phyloP scores from a whole-genome alignment of 2,113 vertebrate species.

The Malurus elegans region DNA sequence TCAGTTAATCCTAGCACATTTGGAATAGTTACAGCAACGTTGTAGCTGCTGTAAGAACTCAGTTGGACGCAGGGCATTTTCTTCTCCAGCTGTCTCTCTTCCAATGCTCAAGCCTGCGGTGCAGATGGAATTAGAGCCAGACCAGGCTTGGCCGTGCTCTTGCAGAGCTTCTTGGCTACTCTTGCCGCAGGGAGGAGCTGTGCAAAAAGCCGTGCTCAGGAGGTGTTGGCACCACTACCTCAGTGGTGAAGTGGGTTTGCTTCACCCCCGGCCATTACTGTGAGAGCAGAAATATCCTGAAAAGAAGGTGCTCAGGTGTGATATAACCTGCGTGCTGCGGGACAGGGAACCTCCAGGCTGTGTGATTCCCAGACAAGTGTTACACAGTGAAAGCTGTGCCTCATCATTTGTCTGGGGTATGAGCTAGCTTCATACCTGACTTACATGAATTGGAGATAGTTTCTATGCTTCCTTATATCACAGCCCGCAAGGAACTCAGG shows the following conservation, averaged over 20 bases:
- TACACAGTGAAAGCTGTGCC: not conserved
- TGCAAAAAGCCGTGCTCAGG: not conserved
- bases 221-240: not conserved
- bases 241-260: not conserved
- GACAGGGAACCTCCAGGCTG: not conserved
- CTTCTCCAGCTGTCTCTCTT: not conserved
- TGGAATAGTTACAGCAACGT: not conserved
- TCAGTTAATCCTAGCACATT: not conserved
- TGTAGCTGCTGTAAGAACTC: not conserved
- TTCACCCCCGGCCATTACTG: not conserved
- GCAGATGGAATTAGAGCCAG: not conserved
- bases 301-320: not conserved
- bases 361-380: not conserved
- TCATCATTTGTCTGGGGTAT: not conserved
- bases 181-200: not conserved
- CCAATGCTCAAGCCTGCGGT: not conserved
- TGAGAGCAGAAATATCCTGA: not conserved
- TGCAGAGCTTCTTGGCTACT: not conserved
- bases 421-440: not conserved
- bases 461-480: not conserved
- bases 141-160: not conserved
- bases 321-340: fast-evolving
- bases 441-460: not conserved
- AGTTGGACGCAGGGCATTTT: not conserved
- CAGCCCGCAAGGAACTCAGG: not conserved